phyloP scores from a whole-genome alignment of 2,113 vertebrate genomes.

The Thinocorus orbignyianus region DNA sequence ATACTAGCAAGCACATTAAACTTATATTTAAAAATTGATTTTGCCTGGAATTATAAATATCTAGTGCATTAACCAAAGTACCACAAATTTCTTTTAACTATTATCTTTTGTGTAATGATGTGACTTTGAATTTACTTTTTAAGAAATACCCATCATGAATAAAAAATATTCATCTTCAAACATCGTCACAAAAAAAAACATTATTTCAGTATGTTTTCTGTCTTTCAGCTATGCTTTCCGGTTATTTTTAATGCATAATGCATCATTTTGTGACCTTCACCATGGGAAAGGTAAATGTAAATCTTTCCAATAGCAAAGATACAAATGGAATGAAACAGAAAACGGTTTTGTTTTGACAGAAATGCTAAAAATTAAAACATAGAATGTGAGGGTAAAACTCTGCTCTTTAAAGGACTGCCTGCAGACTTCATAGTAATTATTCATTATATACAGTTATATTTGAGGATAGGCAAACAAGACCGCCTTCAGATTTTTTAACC shows the following conservation, averaged over 20 bases:
- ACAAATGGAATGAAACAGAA: constrained; percentile 60
- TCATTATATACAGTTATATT: not conserved
- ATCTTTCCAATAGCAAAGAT: constrained; percentile 53
- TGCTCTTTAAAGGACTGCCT: not conserved
- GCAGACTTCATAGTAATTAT: not conserved
- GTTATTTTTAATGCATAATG: constrained; percentile 59
- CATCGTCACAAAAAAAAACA: not conserved
- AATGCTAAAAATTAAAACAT: not conserved
- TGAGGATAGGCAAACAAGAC: not conserved
- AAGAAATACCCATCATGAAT: constrained; percentile 6
- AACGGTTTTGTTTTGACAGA: constrained; percentile 14
- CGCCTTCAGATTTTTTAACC: not conserved
- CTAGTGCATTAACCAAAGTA: not conserved
- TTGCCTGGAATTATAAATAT: not conserved
- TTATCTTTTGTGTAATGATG: not conserved
- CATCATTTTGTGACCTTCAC: constrained; percentile 63
- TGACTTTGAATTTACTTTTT: constrained; percentile 40
- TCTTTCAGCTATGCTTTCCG: constrained; percentile 30
- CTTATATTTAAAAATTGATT: not conserved
- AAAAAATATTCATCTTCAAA: constrained; percentile 9
- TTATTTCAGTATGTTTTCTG: constrained; percentile 7
- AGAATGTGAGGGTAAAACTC: not conserved
- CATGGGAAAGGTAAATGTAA: constrained; percentile 64
- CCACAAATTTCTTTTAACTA: not conserved
- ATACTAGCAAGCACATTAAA: not conserved